These are phyloP conservation scores for Cryptomyrus ogoouensis DNA, from an alignment of 2,113 vertebrate genomes.

Conservation along the genomic window DNA sequence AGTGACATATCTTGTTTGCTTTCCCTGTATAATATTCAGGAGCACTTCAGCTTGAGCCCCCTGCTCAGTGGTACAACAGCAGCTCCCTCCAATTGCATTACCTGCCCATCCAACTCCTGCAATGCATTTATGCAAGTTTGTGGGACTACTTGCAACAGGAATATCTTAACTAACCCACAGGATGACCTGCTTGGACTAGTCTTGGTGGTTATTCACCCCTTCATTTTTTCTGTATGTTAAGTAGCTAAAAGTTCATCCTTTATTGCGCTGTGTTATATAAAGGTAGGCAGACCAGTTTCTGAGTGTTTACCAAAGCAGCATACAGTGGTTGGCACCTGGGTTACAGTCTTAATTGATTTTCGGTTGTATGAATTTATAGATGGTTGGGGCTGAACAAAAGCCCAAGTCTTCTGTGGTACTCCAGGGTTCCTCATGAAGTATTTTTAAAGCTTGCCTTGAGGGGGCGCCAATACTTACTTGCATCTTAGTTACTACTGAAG, in stretches of 20 bases:
- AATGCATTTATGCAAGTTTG: not conserved
- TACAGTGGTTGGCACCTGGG: not conserved
- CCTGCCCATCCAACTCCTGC: not conserved
- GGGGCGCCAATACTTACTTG: not conserved
- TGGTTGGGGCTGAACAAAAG: not conserved
- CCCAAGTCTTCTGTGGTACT: not conserved
- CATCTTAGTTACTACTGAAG: not conserved
- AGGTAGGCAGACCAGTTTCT: not conserved
- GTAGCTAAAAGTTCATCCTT: not conserved
- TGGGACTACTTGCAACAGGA: not conserved
- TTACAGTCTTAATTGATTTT: not conserved
- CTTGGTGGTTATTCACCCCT: not conserved
- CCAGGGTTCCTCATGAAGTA: not conserved
- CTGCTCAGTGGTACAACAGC: not conserved
- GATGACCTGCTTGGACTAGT: not conserved
- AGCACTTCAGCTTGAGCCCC: not conserved
- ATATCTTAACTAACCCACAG: not conserved
- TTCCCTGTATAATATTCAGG: not conserved
- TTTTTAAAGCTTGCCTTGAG: not conserved
- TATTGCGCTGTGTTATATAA: not conserved
- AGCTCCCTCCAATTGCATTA: not conserved
- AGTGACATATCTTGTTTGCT: not conserved
- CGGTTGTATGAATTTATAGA: not conserved
- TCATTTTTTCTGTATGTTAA: not conserved
- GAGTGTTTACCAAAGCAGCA: not conserved